phyloP scores from a whole-genome alignment of 1,140 invertebrate species.

The Pachypeltis micranthus region DNA sequence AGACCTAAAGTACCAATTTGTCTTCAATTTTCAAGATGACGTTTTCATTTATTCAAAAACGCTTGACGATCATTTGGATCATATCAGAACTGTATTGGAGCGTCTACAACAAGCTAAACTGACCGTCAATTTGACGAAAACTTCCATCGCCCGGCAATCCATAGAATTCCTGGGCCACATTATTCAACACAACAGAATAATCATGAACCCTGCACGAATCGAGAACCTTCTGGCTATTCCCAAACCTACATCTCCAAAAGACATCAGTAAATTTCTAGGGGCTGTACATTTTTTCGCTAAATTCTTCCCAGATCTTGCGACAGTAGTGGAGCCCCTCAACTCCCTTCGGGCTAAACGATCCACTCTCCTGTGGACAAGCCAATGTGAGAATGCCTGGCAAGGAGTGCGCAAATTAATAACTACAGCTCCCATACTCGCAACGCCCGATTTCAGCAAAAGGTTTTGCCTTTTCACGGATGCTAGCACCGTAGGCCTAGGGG shows the following conservation, averaged over 20 bases:
- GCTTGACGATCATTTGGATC: constrained; percentile 23
- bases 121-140: constrained; percentile 23
- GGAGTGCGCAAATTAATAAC: background rate
- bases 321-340: background rate
- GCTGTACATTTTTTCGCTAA: background rate
- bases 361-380: background rate
- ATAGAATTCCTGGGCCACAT: constrained; percentile 17
- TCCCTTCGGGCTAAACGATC: background rate
- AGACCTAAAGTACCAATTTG: background rate
- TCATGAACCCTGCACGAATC: constrained; percentile 11
- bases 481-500: background rate
- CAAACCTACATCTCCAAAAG: constrained; percentile 10
- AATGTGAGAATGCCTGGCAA: background rate
- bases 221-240: constrained; percentile 17
- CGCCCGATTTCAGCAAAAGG: background rate
- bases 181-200: constrained; percentile 1
- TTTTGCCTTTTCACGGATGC: background rate
- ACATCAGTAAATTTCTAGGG: background rate
- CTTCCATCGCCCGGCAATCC: constrained; percentile 4
- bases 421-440: background rate
- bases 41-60: constrained; percentile 22
- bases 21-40: constrained; percentile 31
- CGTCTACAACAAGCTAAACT: constrained; percentile 16
- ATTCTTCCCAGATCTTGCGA: background rate
- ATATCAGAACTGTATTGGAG: no score